Evolutionary conservation across 2,888 invertebrate species (phyloP).

Genomic region (Cataglyphis albicans): DNA sequence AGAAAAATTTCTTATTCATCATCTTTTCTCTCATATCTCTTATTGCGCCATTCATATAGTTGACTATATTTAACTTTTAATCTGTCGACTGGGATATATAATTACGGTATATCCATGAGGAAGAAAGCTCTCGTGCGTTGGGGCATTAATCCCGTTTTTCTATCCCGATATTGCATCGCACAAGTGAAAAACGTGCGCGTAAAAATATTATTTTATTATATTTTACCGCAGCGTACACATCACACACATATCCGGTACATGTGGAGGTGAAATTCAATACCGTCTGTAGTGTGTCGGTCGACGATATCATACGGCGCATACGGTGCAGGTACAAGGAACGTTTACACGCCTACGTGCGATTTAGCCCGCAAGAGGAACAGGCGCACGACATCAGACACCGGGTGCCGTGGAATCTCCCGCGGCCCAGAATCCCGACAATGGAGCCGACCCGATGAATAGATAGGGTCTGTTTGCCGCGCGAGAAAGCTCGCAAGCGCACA

Average conservation of each 20-base stretch:
- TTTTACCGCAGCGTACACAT: background rate
- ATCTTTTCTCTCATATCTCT: background rate
- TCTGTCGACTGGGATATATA: background rate
- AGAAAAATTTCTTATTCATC: background rate
- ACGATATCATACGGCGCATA: constrained; percentile 57
- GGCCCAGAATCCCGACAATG: constrained; percentile 76
- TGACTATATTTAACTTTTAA: background rate
- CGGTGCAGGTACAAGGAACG: constrained; percentile 59
- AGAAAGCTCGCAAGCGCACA: constrained; percentile 63
- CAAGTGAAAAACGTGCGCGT: background rate
- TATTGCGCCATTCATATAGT: background rate
- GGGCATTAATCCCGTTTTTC: background rate
- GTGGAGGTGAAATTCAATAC: constrained; percentile 60
- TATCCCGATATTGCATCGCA: background rate
- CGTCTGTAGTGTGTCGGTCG: constrained; percentile 53
- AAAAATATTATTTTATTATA: constrained; percentile 49
- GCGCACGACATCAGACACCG: constrained; percentile 16
- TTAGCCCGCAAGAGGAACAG: constrained; percentile 45
- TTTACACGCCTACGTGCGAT: constrained; percentile 60
- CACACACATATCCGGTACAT: background rate
- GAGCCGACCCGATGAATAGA: constrained; percentile 77
- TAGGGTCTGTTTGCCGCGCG: constrained; percentile 78
- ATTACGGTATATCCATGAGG: background rate
- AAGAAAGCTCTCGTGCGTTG: background rate
- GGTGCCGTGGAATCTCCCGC: constrained; percentile 74